Conservation (phyloP, 2,888 invertebrate species). For the Gnatocerus cornutus region DNA sequence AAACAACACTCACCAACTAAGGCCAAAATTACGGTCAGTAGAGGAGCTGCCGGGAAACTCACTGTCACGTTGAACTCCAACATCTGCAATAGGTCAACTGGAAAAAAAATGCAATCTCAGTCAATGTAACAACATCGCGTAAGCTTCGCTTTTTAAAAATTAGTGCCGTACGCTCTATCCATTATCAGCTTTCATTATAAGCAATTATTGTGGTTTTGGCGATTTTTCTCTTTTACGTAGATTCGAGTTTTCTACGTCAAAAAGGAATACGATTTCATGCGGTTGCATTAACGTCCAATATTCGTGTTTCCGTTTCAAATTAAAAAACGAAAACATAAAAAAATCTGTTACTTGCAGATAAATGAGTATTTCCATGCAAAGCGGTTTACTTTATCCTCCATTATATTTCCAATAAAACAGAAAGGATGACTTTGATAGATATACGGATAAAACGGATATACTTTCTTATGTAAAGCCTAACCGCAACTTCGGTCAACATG, state of each 20-base stretch:
- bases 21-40: constrained; percentile 97
- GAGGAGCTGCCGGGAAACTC: constrained; percentile 96
- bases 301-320: constrained; percentile 8
- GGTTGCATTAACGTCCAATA: constrained; percentile 4
- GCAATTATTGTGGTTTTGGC: constrained; percentile 1
- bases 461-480: constrained; percentile 58
- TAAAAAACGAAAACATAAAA: constrained; percentile 5
- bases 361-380: constrained; percentile 32
- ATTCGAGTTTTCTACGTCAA: constrained; percentile 7
- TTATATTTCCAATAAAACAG: constrained; percentile 45
- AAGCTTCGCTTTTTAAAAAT: not conserved
- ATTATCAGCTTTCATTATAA: constrained; percentile 8
- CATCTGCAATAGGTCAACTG: constrained; percentile 98
- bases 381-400: constrained; percentile 39
- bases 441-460: constrained; percentile 54
- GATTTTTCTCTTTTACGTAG: constrained; percentile 6
- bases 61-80: constrained; percentile 96
- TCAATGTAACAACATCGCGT: not conserved
- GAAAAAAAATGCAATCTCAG: constrained; percentile 18
- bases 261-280: constrained; percentile 6
- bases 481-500: constrained; percentile 64
- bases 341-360: constrained; percentile 14
- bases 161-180: not conserved
- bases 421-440: constrained; percentile 50
- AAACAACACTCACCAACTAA: constrained; percentile 90